These are phyloP conservation scores for Notospermus geniculatus DNA, from an alignment of 1,140 invertebrate species.

Conservation along the genomic window DNA sequence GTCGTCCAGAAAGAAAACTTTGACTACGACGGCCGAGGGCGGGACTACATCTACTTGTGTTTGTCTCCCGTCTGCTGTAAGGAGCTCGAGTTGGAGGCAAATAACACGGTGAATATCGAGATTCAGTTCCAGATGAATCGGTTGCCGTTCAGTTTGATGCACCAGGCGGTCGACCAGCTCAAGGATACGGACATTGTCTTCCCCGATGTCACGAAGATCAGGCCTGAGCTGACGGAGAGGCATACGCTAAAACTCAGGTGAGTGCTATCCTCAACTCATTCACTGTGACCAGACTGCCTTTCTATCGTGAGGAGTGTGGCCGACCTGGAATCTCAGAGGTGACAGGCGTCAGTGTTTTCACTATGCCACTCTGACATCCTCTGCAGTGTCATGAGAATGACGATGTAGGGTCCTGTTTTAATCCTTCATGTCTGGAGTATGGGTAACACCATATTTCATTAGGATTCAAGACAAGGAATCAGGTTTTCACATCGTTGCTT, in stretches of 20 bases:
- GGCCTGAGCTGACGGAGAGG: conserved; percentile 32
- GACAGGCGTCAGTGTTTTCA: too few relatives aligned
- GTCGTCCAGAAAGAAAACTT: conserved; percentile 43
- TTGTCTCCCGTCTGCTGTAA: conserved; percentile 32
- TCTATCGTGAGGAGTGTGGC: too few relatives aligned
- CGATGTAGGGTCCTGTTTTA: too few relatives aligned
- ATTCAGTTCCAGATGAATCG: conserved; percentile 50
- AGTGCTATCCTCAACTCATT: not conserved
- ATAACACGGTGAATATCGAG: conserved; percentile 33
- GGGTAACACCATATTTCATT: too few relatives aligned
- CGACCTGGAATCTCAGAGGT: too few relatives aligned
- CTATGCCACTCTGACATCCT: too few relatives aligned
- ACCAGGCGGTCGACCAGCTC: conserved; percentile 42
- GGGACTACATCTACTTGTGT: conserved; percentile 41
- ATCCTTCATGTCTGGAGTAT: too few relatives aligned
- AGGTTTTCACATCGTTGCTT: conserved; percentile 1
- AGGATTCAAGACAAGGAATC: too few relatives aligned
- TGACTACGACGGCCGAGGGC: conserved; percentile 39
- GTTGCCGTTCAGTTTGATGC: conserved; percentile 45
- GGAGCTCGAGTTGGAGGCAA: conserved; percentile 28
- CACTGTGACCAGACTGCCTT: too few relatives aligned
- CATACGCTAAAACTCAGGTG: conserved; percentile 36
- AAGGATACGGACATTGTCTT: conserved; percentile 42
- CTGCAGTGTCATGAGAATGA: too few relatives aligned
- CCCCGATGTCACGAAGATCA: conserved; percentile 42